A percentile compares a stretch with the other conserved stretches of the same genome.
phyloP scores from a whole-genome alignment of 2,113 vertebrate species.

The Silurus glanis region DNA sequence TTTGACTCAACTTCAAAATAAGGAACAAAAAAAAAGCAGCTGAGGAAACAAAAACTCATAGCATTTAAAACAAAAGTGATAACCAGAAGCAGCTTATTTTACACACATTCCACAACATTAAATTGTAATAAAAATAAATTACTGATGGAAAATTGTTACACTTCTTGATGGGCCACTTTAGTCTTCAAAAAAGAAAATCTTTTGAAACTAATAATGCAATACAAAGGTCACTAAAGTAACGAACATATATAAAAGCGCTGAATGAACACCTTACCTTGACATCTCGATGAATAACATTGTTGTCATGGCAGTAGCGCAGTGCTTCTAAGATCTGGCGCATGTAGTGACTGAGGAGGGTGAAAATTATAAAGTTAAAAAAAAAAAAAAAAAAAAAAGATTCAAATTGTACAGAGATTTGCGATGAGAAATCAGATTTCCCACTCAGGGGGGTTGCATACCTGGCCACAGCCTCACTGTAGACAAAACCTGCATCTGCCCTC shows the following conservation, averaged over 20 bases:
- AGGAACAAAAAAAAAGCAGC: no score
- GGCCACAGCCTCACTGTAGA: slow-evolving; percentile 90
- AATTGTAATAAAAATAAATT: not conserved
- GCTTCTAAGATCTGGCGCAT: slow-evolving; percentile 98
- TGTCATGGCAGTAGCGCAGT: slow-evolving; percentile 97
- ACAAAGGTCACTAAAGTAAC: not conserved
- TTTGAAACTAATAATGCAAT: not conserved
- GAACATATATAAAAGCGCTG: not conserved
- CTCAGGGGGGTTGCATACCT: slow-evolving; percentile 71
- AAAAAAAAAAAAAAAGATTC: not conserved
- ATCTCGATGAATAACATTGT: slow-evolving; percentile 98
- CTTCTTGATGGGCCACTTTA: not conserved
- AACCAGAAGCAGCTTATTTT: not conserved
- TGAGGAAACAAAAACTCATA: not conserved
- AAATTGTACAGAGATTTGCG: not conserved
- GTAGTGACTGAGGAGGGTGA: slow-evolving; percentile 83
- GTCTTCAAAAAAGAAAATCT: not conserved
- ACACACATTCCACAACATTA: not conserved
- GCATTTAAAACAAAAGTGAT: not conserved
- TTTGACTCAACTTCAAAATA: no score
- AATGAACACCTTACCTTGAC: slow-evolving; percentile 84
- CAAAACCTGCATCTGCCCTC: slow-evolving; percentile 89
- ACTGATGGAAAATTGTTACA: not conserved
- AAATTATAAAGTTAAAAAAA: not conserved
- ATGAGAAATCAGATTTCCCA: not conserved